These are phyloP conservation scores for Tragulus kanchil DNA, from an alignment of 2,113 vertebrate species.

Conservation along the genomic window DNA sequence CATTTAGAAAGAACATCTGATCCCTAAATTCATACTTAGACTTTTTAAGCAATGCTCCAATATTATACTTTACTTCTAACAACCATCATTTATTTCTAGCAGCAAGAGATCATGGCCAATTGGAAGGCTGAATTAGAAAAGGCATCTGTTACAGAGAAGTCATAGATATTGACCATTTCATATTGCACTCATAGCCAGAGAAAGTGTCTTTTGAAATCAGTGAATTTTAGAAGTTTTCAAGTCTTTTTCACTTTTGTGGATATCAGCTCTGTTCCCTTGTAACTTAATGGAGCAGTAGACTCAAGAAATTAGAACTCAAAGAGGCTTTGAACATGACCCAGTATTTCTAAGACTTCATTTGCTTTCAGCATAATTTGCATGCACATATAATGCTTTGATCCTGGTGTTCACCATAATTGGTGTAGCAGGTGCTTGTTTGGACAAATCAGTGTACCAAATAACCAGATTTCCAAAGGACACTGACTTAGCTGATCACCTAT, in stretches of 20 bases:
- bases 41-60: neutral
- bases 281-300: neutral
- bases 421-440: neutral
- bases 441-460: neutral
- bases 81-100: neutral
- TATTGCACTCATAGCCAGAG: neutral
- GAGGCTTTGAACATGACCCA: neutral
- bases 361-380: neutral
- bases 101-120: neutral
- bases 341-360: neutral
- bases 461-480: no score
- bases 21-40: neutral
- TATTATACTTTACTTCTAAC: neutral
- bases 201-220: neutral
- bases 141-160: neutral
- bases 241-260: neutral
- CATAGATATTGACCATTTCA: neutral
- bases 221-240: constrained; percentile 8
- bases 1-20: neutral
- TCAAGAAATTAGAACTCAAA: neutral
- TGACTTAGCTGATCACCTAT: neutral
- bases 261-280: neutral
- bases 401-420: neutral
- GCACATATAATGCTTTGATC: neutral
- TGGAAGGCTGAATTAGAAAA: neutral